Evolutionary conservation across 2,888 invertebrate genomes (phyloP), one percentile per base, ranked within the genome.

Genomic region (Mylabris sibirica): DNA sequence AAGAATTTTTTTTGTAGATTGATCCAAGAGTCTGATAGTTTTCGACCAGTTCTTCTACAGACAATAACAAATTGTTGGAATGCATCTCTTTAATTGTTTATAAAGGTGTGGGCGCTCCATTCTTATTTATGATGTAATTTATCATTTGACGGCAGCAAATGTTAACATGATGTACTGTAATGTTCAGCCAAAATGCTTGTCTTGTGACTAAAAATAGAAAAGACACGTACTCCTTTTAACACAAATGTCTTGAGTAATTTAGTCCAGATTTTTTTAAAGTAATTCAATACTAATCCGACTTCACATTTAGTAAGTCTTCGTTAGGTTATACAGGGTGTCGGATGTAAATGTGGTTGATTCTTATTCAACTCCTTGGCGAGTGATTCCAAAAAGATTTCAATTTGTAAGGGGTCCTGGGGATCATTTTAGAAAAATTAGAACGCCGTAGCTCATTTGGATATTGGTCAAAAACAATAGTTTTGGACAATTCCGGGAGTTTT

Each of bases 61-160:
- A 53, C 20, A 49, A 0, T 17, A 49, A 49, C 17, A 49, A 49
- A 49, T 20, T 49, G 5, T 20, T 20, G 22, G 9, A 20, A 8
- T 1, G 11, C 6, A 11, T 24, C 24, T 12, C 8, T 22, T 11
- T 12, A 57, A 57, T 57, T 57, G 20, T 49, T 49, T 20, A 49
- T 20, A 9, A 20, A 30, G 20, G 20, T 20, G 49, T 49, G 49
- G 49, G 49, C 20, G 11, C 49, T 49, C 49, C 49, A 20, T 57
- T 57, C 22, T 57, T 57, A 57, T 57, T 57, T 57, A 57, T 57
- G 20, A 20, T 24, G 57, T 57, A 57, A 57, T 57, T 57, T 57
- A 57, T 57, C 57, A 57, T 49, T 49, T 20, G 17, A 20, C 53
- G 14, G 24, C 57, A 24, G 24, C 20, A 24, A 57, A 57, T 24